Evolutionary conservation across 2,888 invertebrate genomes (phyloP).

Genomic region (Meliscaeva auricollis): DNA sequence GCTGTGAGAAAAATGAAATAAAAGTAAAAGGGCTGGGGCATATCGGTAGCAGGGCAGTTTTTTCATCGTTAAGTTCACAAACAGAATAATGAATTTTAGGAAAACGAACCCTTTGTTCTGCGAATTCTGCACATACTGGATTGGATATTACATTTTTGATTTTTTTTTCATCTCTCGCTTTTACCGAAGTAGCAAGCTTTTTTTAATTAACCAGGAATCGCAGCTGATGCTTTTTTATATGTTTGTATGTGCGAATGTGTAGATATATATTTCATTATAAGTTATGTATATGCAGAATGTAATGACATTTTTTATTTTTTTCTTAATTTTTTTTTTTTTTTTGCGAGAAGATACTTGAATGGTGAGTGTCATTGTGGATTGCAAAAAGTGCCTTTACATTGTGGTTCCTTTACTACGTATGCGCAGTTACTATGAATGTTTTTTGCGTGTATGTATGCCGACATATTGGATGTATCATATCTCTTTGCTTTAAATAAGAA

Average conservation of each 20-base stretch:
- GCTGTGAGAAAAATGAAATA: not conserved
- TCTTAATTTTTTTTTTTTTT: slow-evolving; percentile 47
- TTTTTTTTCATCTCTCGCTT: not conserved
- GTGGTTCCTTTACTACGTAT: slow-evolving; percentile 30
- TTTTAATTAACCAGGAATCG: slow-evolving; percentile 58
- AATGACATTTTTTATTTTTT: slow-evolving; percentile 23
- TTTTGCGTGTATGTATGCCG: not conserved
- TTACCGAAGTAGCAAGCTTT: slow-evolving; percentile 23
- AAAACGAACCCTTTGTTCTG: slow-evolving; percentile 35
- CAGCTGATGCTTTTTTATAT: slow-evolving; percentile 46
- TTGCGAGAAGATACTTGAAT: slow-evolving; percentile 1
- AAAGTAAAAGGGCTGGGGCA: not conserved
- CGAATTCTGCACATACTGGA: not conserved
- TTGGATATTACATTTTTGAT: slow-evolving; percentile 7
- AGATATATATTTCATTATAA: slow-evolving; percentile 6
- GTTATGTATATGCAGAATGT: not conserved
- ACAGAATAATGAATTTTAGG: slow-evolving; percentile 57
- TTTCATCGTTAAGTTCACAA: slow-evolving; percentile 28
- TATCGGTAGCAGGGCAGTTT: slow-evolving; percentile 13
- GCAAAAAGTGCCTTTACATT: slow-evolving; percentile 20
- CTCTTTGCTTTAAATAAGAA: not conserved
- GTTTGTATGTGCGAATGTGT: not conserved
- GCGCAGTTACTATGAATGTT: slow-evolving; percentile 36
- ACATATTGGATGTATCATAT: not conserved
- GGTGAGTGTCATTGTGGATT: slow-evolving; percentile 32